A percentile compares a stretch with the other conserved stretches of the same genome.
These are phyloP conservation scores for Elysia crispata DNA, from an alignment of 2,888 invertebrate genomes.

Conservation along the genomic window DNA sequence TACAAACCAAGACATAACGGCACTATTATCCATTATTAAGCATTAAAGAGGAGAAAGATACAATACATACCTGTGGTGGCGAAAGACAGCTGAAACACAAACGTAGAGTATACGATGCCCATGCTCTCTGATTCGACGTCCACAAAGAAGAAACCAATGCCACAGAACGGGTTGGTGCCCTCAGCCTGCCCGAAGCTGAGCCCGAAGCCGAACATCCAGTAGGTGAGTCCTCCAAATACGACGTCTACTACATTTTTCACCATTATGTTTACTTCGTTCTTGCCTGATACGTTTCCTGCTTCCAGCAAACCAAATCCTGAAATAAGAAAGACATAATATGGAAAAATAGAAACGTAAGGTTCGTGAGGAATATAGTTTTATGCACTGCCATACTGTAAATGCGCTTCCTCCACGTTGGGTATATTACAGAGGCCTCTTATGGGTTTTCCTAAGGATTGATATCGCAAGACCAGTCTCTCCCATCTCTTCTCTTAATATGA, in stretches of 20 bases:
- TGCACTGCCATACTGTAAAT: no score
- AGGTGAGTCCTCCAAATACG: constrained; percentile 93
- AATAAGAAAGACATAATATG: no score
- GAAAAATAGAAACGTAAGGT: no score
- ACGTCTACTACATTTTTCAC: constrained; percentile 97
- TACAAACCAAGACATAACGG: no score
- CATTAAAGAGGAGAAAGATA: no score
- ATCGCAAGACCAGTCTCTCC: no score
- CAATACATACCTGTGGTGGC: constrained; percentile 62
- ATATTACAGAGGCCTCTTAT: no score
- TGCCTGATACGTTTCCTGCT: constrained; percentile 87
- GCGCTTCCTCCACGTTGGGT: no score
- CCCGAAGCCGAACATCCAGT: constrained; percentile 96
- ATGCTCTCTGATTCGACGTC: constrained; percentile 78
- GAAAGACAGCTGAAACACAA: constrained; percentile 73
- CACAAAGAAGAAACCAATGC: constrained; percentile 89
- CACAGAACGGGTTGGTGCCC: constrained; percentile 88
- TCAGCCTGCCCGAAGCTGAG: constrained; percentile 85
- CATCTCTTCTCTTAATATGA: no score
- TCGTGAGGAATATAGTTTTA: no score
- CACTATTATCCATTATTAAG: no score
- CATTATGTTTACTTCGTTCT: constrained; percentile 98
- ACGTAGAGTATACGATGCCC: constrained; percentile 66
- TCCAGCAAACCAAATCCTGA: constrained; percentile 95
- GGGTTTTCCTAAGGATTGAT: no score